These are phyloP conservation scores for Erebia palarica DNA, from an alignment of 2,888 invertebrate species.

Conservation along the genomic window DNA sequence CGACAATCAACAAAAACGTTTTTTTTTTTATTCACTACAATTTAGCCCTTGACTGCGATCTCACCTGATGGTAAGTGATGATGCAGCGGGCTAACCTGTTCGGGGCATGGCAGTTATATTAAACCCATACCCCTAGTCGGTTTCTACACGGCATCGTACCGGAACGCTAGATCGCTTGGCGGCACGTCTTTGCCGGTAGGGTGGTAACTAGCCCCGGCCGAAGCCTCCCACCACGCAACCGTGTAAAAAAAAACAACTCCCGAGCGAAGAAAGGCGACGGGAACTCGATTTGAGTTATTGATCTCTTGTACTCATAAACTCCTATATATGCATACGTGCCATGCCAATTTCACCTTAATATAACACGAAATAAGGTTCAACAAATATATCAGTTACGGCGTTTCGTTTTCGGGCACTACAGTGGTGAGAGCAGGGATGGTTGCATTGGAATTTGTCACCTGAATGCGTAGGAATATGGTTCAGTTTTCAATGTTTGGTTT, in stretches of 20 bases:
- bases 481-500: constrained; percentile 45
- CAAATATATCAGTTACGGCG: constrained; percentile 27
- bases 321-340: constrained; percentile 21
- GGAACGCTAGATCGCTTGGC: too few relatives aligned
- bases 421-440: constrained; percentile 24
- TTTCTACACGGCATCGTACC: too few relatives aligned
- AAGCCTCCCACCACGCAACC: too few relatives aligned
- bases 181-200: too few relatives aligned
- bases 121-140: too few relatives aligned
- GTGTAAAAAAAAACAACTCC: constrained; percentile 45
- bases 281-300: constrained; percentile 65
- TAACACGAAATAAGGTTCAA: constrained; percentile 26
- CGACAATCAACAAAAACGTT: constrained; percentile 34
- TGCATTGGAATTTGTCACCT: constrained; percentile 42
- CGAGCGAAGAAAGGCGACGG: constrained; percentile 56
- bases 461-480: constrained; percentile 44
- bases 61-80: too few relatives aligned
- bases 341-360: constrained; percentile 42
- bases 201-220: too few relatives aligned
- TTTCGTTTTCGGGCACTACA: constrained; percentile 22
- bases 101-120: too few relatives aligned
- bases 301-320: constrained; percentile 50
- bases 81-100: too few relatives aligned
- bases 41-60: too few relatives aligned
- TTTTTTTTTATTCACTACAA: too few relatives aligned